phyloP scores from a whole-genome alignment of 2,888 invertebrate species.

The Anthophora plumipes region DNA sequence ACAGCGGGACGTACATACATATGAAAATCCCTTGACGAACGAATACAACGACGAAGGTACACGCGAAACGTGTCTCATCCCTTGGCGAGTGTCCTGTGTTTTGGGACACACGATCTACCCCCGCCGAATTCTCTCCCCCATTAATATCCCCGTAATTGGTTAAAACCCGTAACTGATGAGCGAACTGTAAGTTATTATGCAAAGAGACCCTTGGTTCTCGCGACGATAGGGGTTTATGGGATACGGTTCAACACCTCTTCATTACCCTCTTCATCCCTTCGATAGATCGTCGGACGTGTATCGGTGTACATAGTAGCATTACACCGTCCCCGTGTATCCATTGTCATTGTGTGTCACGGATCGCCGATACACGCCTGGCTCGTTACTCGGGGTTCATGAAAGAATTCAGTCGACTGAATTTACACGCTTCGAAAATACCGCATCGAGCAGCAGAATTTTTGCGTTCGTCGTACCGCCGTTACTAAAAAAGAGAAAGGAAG shows the following conservation, averaged over 20 bases:
- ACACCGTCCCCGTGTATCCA: slow-evolving; percentile 56
- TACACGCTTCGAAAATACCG: slow-evolving; percentile 54
- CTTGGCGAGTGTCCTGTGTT: slow-evolving; percentile 46
- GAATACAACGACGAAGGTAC: slow-evolving; percentile 35
- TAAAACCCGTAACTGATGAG: slow-evolving; percentile 84
- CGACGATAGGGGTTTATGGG: slow-evolving; percentile 80
- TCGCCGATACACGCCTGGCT: slow-evolving; percentile 62
- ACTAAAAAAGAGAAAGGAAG: background rate
- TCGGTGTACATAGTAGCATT: slow-evolving; percentile 63
- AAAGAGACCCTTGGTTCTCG: slow-evolving; percentile 76
- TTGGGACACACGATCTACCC: slow-evolving; percentile 47
- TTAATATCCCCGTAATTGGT: slow-evolving; percentile 82
- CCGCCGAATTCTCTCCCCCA: slow-evolving; percentile 43
- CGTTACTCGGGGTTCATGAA: slow-evolving; percentile 58
- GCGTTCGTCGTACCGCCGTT: background rate
- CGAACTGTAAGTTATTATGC: slow-evolving; percentile 83
- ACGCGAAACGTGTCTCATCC: slow-evolving; percentile 55
- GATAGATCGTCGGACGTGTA: slow-evolving; percentile 56
- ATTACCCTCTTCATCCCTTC: slow-evolving; percentile 80
- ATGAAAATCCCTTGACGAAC: slow-evolving; percentile 52
- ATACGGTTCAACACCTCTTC: slow-evolving; percentile 84
- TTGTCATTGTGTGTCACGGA: slow-evolving; percentile 68
- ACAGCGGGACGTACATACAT: slow-evolving; percentile 48
- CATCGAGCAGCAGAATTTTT: slow-evolving; percentile 31
- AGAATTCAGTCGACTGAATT: slow-evolving; percentile 66